These are phyloP conservation scores for Sarcophaga variegata DNA, from an alignment of 2,888 invertebrate genomes.

Conservation along the genomic window DNA sequence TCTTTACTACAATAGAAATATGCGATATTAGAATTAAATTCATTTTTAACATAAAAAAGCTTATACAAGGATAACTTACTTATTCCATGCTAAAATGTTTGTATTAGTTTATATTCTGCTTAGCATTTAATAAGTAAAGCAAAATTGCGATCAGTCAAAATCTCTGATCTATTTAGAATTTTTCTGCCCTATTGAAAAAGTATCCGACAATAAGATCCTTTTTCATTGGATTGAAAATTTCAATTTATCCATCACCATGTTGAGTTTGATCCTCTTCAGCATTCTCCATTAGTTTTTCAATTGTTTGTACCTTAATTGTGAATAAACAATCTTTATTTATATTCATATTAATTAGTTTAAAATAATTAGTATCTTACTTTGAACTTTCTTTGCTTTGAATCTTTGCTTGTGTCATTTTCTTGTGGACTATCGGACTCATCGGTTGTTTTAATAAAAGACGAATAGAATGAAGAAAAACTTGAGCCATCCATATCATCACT, in stretches of 20 bases:
- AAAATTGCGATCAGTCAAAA: neutral
- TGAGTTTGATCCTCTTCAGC: constrained; percentile 77
- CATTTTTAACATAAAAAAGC: neutral
- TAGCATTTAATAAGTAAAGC: neutral
- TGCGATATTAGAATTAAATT: neutral
- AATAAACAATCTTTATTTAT: constrained; percentile 21
- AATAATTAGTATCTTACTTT: constrained; percentile 70
- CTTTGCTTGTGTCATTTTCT: constrained; percentile 77
- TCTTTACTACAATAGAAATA: neutral
- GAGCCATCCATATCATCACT: constrained; percentile 84
- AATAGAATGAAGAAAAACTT: constrained; percentile 87
- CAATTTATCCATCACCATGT: constrained; percentile 72
- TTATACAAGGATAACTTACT: neutral
- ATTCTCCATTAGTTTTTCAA: constrained; percentile 69
- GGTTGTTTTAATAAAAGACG: constrained; percentile 86
- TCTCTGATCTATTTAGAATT: neutral
- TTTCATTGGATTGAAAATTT: neutral
- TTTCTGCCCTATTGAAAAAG: neutral
- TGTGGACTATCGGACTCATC: constrained; percentile 83
- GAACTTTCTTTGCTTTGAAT: constrained; percentile 74
- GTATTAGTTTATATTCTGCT: neutral
- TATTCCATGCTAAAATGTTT: neutral
- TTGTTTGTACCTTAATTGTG: constrained; percentile 55
- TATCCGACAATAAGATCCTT: neutral
- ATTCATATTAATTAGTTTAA: constrained; percentile 44